Base-by-base conservation (phyloP, 2,888 invertebrate species). In the Drosophila colorata region DNA sequence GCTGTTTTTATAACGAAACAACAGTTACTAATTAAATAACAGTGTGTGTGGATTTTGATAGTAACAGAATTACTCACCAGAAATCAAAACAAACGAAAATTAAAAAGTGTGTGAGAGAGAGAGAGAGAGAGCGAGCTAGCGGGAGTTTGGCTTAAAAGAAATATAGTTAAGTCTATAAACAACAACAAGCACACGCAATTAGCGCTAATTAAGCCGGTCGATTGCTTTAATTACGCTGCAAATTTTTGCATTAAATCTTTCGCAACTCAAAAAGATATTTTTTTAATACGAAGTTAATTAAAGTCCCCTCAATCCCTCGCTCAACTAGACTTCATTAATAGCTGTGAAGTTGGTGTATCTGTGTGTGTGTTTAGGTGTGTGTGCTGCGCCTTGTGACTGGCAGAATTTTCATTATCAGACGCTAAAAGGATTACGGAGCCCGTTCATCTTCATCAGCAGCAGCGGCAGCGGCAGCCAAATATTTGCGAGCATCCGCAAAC, bases 321-420 rank as follows among this genome's bases (percentile, higher is more conserved):
- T 28, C 53, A 46, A 56, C 58, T 69, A 70, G 78, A 77, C 76
- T 67, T 78, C 75, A 78, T 77, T 78, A 74, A 74, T 60, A 74
- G 74, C 56, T 38, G 52, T 37, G 49, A 52, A 53, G 64, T 40
- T 43, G 31, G 28, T 48, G 40, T 35, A 68, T 35, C 18, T 38
- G 47, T 43, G 43, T 63, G 35, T 31, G n/a, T 31, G 52, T 69
- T 28, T 20, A 33, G 25, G 61, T 55, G 56, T 63, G 52, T 63
- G 28, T 5, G 60, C 52, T 6, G 60, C 53, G 38, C 41, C 61
- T 47, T 74, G 57, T 66, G 46, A 58, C 67, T 61, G 64, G 59
- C 69, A 72, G 69, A 77, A 85, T 85, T 82, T 85, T 83, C 87
- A 87, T 83, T 83, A 83, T 74, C 79, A 76, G 82, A 77, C 82